Evolutionary conservation across 2,797 vertebrate species (phyloP).

Genomic region (Onychomys leucogaster): DNA sequence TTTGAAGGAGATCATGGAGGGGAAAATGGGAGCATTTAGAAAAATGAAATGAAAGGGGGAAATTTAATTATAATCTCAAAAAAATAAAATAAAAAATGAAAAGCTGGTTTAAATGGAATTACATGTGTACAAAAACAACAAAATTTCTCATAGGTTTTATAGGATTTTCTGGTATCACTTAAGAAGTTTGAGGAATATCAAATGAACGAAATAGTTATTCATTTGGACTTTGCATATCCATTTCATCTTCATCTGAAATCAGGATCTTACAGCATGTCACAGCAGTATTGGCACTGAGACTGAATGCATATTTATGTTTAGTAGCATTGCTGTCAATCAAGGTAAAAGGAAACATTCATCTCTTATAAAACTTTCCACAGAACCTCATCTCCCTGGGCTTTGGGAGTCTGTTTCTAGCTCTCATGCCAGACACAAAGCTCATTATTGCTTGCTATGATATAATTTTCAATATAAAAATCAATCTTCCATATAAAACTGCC

Average conservation of each 20-base stretch:
- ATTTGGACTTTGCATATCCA: background rate
- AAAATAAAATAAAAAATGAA: background rate
- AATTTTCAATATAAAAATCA: slow-evolving; percentile 56
- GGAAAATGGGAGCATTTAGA: background rate
- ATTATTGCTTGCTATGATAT: slow-evolving; percentile 21
- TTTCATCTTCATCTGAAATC: background rate
- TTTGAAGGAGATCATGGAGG: background rate
- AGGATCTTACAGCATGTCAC: background rate
- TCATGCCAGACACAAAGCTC: slow-evolving; percentile 17
- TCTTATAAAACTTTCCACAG: slow-evolving; percentile 52
- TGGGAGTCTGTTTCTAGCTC: slow-evolving; percentile 27
- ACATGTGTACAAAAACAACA: background rate
- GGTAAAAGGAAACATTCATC: slow-evolving; percentile 11
- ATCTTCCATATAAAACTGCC: slow-evolving; percentile 1
- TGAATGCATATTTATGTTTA: slow-evolving; percentile 26
- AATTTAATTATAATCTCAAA: no score
- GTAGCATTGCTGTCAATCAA: slow-evolving; percentile 1
- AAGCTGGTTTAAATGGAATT: background rate
- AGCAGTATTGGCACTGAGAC: background rate
- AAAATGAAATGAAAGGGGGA: background rate
- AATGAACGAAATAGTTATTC: background rate
- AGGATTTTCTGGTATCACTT: background rate
- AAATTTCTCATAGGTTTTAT: background rate
- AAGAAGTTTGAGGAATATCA: background rate
- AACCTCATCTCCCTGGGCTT: slow-evolving; percentile 36